These are phyloP conservation scores for Leucophenga montana DNA, from an alignment of 2,888 invertebrate species.

Conservation along the genomic window DNA sequence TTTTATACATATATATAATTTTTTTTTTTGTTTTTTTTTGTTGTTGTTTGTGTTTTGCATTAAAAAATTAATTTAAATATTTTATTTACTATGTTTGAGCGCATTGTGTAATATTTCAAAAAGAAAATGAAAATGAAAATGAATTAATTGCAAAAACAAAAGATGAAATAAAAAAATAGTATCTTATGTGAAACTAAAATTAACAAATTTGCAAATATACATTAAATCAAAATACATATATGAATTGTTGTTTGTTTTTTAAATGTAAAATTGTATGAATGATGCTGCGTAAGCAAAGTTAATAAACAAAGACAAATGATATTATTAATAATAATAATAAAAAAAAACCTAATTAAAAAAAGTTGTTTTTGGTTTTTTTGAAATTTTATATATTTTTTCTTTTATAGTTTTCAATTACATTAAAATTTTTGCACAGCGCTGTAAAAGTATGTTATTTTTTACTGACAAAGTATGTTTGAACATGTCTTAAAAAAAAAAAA, in stretches of 20 bases:
- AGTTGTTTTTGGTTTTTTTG: too few species aligned
- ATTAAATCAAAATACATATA: slow-evolving; percentile 2
- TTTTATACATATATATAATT: slow-evolving; percentile 1
- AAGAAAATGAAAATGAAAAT: slow-evolving; percentile 36
- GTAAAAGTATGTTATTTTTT: too few species aligned
- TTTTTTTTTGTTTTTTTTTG: not conserved
- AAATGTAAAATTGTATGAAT: not conserved
- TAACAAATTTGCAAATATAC: slow-evolving; percentile 3
- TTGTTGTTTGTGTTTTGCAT: too few species aligned
- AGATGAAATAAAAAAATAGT: too few species aligned
- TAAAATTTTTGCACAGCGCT: too few species aligned
- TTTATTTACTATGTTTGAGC: too few species aligned
- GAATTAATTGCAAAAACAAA: slow-evolving; percentile 19
- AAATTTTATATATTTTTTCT: not conserved
- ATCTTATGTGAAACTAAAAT: not conserved
- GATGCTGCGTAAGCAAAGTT: not conserved
- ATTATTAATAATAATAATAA: not conserved
- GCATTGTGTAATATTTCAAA: not conserved
- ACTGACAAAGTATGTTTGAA: too few species aligned
- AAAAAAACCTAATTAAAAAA: not conserved
- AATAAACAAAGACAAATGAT: not conserved
- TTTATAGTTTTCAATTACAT: too few species aligned
- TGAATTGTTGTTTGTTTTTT: slow-evolving; percentile 28
- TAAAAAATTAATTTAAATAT: too few species aligned
- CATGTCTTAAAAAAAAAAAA: too few species aligned